These are phyloP conservation scores for Dione vanillae DNA, from an alignment of 2,888 invertebrate species.

Conservation along the genomic window DNA sequence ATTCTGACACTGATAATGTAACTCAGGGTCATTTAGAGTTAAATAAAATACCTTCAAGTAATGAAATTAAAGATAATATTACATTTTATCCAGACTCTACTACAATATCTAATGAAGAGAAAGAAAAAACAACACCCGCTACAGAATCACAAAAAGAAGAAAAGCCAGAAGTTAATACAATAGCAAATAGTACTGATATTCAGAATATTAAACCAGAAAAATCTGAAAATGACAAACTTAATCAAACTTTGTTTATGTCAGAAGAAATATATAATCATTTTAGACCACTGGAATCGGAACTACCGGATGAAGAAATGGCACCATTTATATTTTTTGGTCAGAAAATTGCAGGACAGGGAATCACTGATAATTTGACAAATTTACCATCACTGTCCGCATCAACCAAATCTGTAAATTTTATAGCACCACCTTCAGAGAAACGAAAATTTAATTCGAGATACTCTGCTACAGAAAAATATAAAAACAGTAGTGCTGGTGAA, in stretches of 20 bases:
- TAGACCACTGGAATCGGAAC: conserved; percentile 85
- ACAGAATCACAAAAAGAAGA: conserved; percentile 59
- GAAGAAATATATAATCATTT: conserved; percentile 87
- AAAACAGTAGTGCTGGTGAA: conserved; percentile 78
- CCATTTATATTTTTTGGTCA: conserved; percentile 89
- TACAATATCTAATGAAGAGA: conserved; percentile 48
- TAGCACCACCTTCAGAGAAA: conserved; percentile 71
- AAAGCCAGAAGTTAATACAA: conserved; percentile 63
- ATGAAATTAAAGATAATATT: conserved; percentile 55
- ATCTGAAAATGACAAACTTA: conserved; percentile 71
- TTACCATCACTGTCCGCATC: conserved; percentile 78
- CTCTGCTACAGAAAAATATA: conserved; percentile 79
- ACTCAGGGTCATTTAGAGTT: conserved; percentile 60
- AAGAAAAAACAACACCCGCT: conserved; percentile 49
- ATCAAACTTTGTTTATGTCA: conserved; percentile 84
- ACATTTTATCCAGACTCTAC: conserved; percentile 54
- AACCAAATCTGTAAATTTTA: conserved; percentile 77
- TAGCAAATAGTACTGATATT: conserved; percentile 69
- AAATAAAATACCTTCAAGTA: conserved; percentile 58
- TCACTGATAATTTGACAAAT: conserved; percentile 75
- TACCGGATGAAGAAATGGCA: conserved; percentile 87
- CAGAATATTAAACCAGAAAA: conserved; percentile 63
- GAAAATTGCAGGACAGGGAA: conserved; percentile 77
- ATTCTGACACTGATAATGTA: conserved; percentile 76
- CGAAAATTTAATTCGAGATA: conserved; percentile 77